Conservation (phyloP, 1,140 invertebrate genomes). For the Pseudomyrmex sp. region DNA sequence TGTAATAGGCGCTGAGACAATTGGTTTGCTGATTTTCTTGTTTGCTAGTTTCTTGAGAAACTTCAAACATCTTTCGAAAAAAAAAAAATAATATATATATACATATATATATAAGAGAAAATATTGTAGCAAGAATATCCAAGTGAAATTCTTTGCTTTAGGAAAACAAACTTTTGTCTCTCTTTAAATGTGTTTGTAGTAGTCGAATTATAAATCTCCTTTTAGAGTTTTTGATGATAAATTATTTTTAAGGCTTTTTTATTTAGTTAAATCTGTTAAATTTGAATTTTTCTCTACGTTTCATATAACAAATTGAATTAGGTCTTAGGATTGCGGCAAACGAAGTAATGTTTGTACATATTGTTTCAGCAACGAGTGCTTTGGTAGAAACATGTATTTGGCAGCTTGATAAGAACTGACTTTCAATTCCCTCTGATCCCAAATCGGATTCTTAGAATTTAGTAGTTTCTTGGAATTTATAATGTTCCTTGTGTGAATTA, state of each 20-base stretch:
- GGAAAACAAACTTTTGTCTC: no score
- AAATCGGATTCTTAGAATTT: constrained; percentile 32
- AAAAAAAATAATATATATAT: no score
- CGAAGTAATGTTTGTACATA: constrained; percentile 43
- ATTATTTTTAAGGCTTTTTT: neutral
- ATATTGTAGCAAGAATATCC: no score
- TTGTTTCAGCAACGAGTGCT: constrained; percentile 36
- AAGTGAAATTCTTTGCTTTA: no score
- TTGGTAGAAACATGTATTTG: constrained; percentile 38
- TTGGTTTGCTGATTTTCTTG: neutral
- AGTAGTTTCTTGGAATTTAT: constrained; percentile 22
- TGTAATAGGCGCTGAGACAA: neutral
- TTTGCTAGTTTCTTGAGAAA: neutral
- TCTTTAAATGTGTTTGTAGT: no score
- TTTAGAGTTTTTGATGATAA: no score
- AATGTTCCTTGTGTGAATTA: constrained; percentile 40
- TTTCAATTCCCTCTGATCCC: constrained; percentile 27
- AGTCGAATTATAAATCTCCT: no score
- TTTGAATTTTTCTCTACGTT: constrained; percentile 9
- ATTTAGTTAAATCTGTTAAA: constrained; percentile 8
- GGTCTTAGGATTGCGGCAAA: neutral
- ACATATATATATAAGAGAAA: no score
- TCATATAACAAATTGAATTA: neutral
- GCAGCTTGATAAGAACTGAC: constrained; percentile 42
- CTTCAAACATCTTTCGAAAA: neutral